Conservation (phyloP, 2,113 vertebrate genomes). For the Baryphthengus martii region DNA sequence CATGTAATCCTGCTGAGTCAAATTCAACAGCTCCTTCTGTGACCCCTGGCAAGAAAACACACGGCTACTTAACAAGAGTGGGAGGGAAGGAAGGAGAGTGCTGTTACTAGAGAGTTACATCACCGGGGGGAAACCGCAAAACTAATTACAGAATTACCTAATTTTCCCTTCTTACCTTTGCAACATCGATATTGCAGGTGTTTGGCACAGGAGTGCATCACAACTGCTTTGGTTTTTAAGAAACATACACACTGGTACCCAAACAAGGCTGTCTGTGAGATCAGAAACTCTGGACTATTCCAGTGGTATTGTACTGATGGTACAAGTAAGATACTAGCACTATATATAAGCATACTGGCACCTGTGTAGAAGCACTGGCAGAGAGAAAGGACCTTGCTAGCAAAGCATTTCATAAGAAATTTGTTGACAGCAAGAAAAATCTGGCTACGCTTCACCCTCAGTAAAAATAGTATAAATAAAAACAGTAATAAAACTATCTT, state of each 20-base stretch:
- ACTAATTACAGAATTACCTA: background rate
- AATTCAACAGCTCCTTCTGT: slow-evolving; percentile 92
- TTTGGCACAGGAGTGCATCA: background rate
- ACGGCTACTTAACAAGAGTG: background rate
- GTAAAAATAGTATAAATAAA: background rate
- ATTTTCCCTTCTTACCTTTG: background rate
- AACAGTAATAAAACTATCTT: background rate
- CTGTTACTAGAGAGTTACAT: background rate
- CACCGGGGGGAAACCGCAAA: background rate
- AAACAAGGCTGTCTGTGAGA: background rate
- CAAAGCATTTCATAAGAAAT: too few species aligned
- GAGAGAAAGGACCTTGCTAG: too few species aligned
- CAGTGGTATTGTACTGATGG: background rate
- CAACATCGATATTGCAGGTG: background rate
- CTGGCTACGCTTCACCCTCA: background rate
- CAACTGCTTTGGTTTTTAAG: background rate
- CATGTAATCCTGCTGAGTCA: slow-evolving; percentile 96
- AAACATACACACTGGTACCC: background rate
- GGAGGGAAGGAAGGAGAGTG: background rate
- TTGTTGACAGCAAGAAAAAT: background rate
- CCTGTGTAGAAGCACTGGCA: background rate
- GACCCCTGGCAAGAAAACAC: slow-evolving; percentile 81
- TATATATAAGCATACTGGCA: background rate
- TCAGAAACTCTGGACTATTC: background rate
- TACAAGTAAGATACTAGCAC: background rate